These are phyloP conservation scores for Chrysomela aeneicollis DNA, from an alignment of 2,888 invertebrate genomes.

Conservation along the genomic window DNA sequence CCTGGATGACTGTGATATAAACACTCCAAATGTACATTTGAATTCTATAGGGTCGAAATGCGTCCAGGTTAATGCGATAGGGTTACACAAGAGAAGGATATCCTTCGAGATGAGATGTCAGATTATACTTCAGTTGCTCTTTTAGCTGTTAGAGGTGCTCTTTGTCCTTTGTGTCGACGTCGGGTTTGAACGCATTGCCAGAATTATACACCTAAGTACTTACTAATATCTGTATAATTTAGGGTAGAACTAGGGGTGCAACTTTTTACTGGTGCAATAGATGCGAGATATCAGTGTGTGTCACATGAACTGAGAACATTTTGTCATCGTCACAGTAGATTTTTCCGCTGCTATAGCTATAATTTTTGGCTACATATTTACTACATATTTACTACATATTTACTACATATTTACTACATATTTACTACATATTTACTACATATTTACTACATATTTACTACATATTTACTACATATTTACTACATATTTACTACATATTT, in stretches of 20 bases:
- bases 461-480: too few species aligned
- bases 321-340: too few species aligned
- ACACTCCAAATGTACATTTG: constrained; percentile 3
- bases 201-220: not conserved
- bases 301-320: too few species aligned
- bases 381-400: too few species aligned
- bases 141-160: constrained; percentile 11
- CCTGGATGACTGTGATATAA: constrained; percentile 15
- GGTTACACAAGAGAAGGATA: constrained; percentile 41
- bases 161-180: constrained; percentile 1
- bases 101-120: constrained; percentile 22
- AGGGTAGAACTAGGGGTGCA: not conserved
- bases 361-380: too few species aligned
- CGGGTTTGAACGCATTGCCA: not conserved
- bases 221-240: not conserved
- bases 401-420: too few species aligned
- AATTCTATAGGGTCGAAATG: not conserved
- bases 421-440: too few species aligned
- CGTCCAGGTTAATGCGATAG: constrained; percentile 42
- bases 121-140: constrained; percentile 19
- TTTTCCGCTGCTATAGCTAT: too few species aligned
- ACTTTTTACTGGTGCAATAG: too few species aligned
- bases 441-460: too few species aligned
- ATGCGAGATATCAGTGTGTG: too few species aligned
- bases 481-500: too few species aligned